phyloP scores from a whole-genome alignment of 2,888 invertebrate genomes.

The Lumbricus terrestris region DNA sequence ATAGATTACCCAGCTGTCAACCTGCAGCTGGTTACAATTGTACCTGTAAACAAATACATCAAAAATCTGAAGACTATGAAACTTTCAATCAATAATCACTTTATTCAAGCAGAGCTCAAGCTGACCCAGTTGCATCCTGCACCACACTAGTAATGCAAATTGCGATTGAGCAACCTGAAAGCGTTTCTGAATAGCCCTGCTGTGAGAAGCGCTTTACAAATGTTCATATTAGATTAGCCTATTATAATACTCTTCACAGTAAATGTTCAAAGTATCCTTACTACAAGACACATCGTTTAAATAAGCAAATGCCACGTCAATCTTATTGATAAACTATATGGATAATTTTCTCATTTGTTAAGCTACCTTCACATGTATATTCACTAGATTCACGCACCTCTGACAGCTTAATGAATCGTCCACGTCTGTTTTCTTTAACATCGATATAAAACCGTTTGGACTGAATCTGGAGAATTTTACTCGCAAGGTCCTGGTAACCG shows the following conservation, averaged over 20 bases:
- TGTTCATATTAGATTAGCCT: too few species aligned
- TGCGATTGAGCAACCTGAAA: too few species aligned
- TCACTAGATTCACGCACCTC: background rate
- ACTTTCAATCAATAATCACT: too few species aligned
- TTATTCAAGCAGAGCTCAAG: too few species aligned
- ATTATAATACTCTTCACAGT: background rate
- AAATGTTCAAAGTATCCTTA: background rate
- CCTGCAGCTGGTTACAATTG: too few species aligned
- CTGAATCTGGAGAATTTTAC: conserved; percentile 15
- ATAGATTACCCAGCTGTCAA: too few species aligned
- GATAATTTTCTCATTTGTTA: background rate
- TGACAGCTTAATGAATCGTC: conserved; percentile 7
- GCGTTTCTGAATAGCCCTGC: too few species aligned
- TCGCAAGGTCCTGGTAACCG: background rate
- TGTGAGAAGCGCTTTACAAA: too few species aligned
- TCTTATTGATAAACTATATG: background rate
- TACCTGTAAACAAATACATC: too few species aligned
- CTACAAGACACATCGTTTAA: background rate
- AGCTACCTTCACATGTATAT: background rate
- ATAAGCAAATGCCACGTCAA: background rate
- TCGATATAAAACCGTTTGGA: conserved; percentile 15
- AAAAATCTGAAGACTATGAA: too few species aligned
- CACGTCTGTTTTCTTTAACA: conserved; percentile 6
- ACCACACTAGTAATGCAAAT: too few species aligned
- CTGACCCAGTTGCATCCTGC: too few species aligned